These are phyloP conservation scores for Mionectes macconnelli DNA, from an alignment of 2,113 vertebrate genomes.

Conservation along the genomic window DNA sequence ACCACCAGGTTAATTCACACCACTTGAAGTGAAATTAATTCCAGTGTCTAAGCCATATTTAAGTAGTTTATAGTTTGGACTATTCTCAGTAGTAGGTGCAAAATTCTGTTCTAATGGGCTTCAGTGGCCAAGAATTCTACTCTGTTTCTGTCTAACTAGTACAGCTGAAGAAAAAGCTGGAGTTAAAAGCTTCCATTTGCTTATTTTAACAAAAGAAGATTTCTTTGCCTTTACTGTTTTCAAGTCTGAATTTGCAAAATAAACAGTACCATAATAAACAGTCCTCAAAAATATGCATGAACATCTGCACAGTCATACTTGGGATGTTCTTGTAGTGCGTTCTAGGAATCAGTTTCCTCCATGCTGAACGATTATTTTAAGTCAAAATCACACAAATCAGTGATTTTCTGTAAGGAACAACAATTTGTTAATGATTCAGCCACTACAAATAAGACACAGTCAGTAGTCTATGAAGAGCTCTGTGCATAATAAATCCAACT, in stretches of 20 bases:
- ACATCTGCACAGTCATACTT: not conserved
- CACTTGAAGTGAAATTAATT: not conserved
- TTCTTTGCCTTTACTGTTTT: not conserved
- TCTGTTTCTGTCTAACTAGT: not conserved
- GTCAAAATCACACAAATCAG: not conserved
- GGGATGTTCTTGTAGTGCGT: not conserved
- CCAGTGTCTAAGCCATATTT: not conserved
- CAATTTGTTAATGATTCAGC: not conserved
- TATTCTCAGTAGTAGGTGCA: not conserved
- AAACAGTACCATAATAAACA: not conserved
- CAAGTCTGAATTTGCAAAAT: not conserved
- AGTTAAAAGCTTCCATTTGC: not conserved
- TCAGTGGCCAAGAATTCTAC: not conserved
- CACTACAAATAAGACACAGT: not conserved
- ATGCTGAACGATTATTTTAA: not conserved
- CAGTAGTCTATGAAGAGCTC: not conserved
- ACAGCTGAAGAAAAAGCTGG: not conserved
- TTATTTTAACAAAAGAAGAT: not conserved
- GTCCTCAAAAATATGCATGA: not conserved
- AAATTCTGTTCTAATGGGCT: not conserved
- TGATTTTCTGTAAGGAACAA: not conserved
- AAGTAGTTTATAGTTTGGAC: not conserved
- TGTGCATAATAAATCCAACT: not conserved
- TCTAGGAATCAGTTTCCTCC: not conserved
- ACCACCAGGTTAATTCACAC: not conserved